Conservation (phyloP, 2,888 invertebrate genomes). For the Chloroclysta siterata region DNA sequence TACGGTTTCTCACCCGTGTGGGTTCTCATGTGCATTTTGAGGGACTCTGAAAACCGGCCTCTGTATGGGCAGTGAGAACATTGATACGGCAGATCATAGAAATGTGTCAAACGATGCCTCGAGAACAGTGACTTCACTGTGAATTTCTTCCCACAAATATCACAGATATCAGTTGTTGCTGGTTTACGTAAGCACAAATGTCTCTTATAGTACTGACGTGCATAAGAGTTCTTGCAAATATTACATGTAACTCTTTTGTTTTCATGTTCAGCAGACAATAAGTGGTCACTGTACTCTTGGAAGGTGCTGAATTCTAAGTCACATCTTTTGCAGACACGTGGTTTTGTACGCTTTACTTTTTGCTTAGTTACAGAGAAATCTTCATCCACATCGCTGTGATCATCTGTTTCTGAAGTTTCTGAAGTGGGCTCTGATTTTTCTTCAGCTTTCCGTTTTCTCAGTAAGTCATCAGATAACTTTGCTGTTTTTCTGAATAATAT, state of each 20-base stretch:
- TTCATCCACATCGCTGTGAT: slow-evolving; percentile 30
- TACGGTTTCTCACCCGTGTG: slow-evolving; percentile 78
- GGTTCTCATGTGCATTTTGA: slow-evolving; percentile 76
- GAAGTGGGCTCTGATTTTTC: slow-evolving; percentile 20
- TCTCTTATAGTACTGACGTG: slow-evolving; percentile 61
- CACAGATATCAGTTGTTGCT: slow-evolving; percentile 64
- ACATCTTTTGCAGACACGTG: slow-evolving; percentile 59
- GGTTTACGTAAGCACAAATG: slow-evolving; percentile 63
- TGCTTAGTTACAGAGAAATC: slow-evolving; percentile 6
- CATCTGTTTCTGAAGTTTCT: slow-evolving; percentile 35
- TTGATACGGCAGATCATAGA: slow-evolving; percentile 66
- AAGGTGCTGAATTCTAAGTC: slow-evolving; percentile 60
- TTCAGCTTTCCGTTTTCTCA: slow-evolving; percentile 45
- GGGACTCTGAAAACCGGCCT: slow-evolving; percentile 68
- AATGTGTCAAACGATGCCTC: slow-evolving; percentile 71
- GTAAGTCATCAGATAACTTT: slow-evolving; percentile 58
- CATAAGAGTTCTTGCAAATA: slow-evolving; percentile 67
- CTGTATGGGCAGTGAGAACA: slow-evolving; percentile 73
- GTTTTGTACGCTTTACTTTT: slow-evolving; percentile 23
- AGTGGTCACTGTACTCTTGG: slow-evolving; percentile 64
- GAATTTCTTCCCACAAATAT: slow-evolving; percentile 75
- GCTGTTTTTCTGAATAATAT: slow-evolving; percentile 72
- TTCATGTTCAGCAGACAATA: slow-evolving; percentile 65
- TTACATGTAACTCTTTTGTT: slow-evolving; percentile 61
- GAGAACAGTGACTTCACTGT: slow-evolving; percentile 60